Evolutionary conservation across 2,888 invertebrate genomes (phyloP).

Genomic region (Tipula vernalis): DNA sequence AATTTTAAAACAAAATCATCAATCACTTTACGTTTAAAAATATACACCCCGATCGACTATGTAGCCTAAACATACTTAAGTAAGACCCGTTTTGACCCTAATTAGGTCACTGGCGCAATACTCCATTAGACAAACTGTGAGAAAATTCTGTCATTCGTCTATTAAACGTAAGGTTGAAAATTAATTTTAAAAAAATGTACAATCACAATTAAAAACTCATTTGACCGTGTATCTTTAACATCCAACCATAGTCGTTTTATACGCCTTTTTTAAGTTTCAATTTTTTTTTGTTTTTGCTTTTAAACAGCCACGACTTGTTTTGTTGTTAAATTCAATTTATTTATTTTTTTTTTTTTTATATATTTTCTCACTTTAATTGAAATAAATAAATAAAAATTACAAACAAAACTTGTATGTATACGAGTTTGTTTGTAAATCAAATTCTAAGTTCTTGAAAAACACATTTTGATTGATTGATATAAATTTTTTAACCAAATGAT

Average conservation of each 20-base stretch:
- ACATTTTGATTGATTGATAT: constrained; percentile 4
- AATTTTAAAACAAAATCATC: too few relatives aligned
- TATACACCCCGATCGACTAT: too few relatives aligned
- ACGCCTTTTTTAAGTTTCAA: neutral
- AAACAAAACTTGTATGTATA: neutral
- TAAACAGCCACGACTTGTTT: neutral
- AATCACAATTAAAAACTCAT: neutral
- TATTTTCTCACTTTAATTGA: neutral
- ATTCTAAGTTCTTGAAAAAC: neutral
- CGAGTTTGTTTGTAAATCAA: neutral
- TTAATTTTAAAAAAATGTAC: neutral
- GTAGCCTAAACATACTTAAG: neutral
- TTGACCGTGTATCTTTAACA: neutral
- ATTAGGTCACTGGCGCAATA: neutral
- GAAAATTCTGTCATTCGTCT: neutral
- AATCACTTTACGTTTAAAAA: too few relatives aligned
- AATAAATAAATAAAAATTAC: neutral
- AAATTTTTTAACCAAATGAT: neutral
- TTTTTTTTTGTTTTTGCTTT: neutral
- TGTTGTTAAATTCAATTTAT: neutral
- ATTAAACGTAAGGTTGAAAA: neutral
- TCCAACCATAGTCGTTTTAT: neutral
- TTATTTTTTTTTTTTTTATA: neutral
- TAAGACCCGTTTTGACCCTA: neutral
- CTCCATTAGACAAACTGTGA: neutral